Percentiles rank a stretch among this genome's conserved stretches.
These are phyloP conservation scores for Hipparchia sbordonii DNA, from an alignment of 2,888 invertebrate species.

Conservation along the genomic window DNA sequence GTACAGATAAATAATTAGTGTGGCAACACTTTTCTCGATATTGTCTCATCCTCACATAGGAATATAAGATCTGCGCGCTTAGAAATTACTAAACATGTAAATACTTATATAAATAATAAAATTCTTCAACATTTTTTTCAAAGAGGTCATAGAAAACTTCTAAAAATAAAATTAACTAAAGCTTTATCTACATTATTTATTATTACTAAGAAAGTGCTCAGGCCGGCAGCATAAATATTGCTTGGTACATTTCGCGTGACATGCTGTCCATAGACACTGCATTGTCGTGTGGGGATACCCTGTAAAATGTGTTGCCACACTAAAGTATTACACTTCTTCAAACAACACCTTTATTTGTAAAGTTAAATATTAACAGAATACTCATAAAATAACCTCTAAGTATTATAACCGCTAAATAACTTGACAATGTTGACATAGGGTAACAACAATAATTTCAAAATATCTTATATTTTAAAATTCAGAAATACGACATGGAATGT, in stretches of 20 bases:
- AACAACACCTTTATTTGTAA: constrained; percentile 20
- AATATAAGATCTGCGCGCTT: background rate
- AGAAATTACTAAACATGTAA: background rate
- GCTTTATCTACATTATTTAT: too few species aligned
- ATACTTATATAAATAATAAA: background rate
- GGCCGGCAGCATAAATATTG: too few species aligned
- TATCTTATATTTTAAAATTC: constrained; percentile 24
- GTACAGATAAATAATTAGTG: constrained; percentile 12
- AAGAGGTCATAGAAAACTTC: too few species aligned
- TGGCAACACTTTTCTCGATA: constrained; percentile 27
- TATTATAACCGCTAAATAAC: constrained; percentile 29
- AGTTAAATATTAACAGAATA: constrained; percentile 31
- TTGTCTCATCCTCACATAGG: too few species aligned
- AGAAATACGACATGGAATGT: background rate
- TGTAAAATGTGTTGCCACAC: background rate
- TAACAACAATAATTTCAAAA: constrained; percentile 29
- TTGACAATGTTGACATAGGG: constrained; percentile 33
- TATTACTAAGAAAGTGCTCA: too few species aligned
- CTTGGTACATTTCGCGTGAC: background rate
- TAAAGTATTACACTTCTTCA: constrained; percentile 8
- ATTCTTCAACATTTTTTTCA: too few species aligned
- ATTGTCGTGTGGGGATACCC: background rate
- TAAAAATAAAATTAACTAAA: too few species aligned
- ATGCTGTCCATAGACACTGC: background rate
- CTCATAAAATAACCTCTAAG: constrained; percentile 21